Conservation (phyloP, 2,888 invertebrate species). For the Ctenicera cuprea region DNA sequence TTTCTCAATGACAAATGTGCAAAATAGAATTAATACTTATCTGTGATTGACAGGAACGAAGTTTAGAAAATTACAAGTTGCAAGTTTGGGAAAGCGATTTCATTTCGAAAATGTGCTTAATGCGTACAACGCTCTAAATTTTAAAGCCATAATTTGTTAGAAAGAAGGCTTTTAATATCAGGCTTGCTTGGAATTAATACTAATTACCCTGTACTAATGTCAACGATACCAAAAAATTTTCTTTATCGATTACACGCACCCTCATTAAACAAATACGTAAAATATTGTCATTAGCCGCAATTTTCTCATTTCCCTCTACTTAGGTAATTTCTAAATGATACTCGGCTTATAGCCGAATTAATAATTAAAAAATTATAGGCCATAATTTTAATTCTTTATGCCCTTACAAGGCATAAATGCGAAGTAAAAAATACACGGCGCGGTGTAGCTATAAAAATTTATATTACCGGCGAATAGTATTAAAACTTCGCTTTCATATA, state of each 20-base stretch:
- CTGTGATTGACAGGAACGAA: background rate
- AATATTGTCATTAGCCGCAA: conserved; percentile 11
- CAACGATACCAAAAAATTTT: background rate
- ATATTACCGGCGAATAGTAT: conserved; percentile 26
- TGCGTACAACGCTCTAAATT: background rate
- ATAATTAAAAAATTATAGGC: conserved; percentile 17
- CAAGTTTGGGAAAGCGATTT: no score
- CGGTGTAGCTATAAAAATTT: conserved; percentile 32
- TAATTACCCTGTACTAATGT: background rate
- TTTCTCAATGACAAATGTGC: conserved; percentile 7
- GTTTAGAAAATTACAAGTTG: background rate
- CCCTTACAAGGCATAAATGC: conserved; percentile 3
- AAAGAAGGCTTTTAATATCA: background rate
- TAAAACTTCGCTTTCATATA: conserved; percentile 31
- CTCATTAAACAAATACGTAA: conserved; percentile 13
- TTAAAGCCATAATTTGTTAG: background rate
- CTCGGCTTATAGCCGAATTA: conserved; percentile 12
- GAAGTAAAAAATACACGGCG: conserved; percentile 24
- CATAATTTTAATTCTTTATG: conserved; percentile 21
- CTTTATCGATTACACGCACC: background rate
- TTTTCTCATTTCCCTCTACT: conserved; percentile 5
- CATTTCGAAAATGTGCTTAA: background rate
- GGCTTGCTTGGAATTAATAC: background rate
- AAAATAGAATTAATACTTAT: background rate
- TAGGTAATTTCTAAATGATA: conserved; percentile 13